phyloP scores from a whole-genome alignment of 2,888 invertebrate species.

The Netelia fuscicornis region DNA sequence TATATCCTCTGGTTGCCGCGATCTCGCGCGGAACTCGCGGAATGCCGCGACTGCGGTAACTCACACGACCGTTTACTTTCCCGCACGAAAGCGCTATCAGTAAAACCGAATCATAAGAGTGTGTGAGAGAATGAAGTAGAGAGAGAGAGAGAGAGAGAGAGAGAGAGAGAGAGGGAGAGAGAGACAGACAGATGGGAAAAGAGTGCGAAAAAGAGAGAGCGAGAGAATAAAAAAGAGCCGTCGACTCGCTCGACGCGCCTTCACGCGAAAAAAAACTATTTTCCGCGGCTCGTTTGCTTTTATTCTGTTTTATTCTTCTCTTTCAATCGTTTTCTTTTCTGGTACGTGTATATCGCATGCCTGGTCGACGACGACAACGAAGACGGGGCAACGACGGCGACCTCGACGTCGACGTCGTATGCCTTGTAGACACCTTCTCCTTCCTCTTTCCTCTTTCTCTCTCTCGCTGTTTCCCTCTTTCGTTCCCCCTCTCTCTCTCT shows the following conservation, averaged over 20 bases:
- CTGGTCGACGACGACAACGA: slow-evolving; percentile 48
- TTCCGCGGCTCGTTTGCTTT: not conserved
- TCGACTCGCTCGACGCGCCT: not conserved
- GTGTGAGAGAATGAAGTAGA: not conserved
- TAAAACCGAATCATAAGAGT: not conserved
- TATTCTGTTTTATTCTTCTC: not conserved
- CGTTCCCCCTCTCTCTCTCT: not conserved
- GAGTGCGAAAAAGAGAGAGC: not conserved
- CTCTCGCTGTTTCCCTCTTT: not conserved
- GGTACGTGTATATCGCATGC: slow-evolving; percentile 43
- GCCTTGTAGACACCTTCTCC: slow-evolving; percentile 49
- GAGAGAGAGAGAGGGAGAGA: not conserved
- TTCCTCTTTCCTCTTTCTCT: slow-evolving; percentile 6
- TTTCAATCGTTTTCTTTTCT: slow-evolving; percentile 4
- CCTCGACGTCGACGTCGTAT: slow-evolving; percentile 44
- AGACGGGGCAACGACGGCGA: slow-evolving; percentile 39
- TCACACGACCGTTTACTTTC: slow-evolving; percentile 36
- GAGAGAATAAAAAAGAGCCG: not conserved
- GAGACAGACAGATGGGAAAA: not conserved
- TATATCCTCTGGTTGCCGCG: slow-evolving; percentile 27
- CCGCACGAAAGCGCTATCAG: slow-evolving; percentile 53
- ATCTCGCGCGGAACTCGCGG: slow-evolving; percentile 53
- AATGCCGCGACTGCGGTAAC: slow-evolving; percentile 53
- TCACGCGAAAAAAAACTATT: not conserved
- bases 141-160: not conserved